phyloP scores from a whole-genome alignment of 2,888 invertebrate species.

The Acheta domesticus region DNA sequence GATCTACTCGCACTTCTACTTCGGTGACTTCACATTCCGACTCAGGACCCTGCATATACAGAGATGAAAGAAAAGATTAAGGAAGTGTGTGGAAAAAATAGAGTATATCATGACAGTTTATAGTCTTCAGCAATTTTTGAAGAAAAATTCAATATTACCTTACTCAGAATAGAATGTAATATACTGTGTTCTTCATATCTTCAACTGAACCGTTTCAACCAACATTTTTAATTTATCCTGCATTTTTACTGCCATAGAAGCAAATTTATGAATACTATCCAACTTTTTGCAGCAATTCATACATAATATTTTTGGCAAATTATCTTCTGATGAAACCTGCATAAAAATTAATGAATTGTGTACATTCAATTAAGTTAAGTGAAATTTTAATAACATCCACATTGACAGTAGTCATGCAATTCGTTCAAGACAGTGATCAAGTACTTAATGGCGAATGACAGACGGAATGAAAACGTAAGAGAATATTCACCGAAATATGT shows the following conservation, averaged over 20 bases:
- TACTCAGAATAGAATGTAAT: slow-evolving; percentile 55
- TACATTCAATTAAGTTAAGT: not conserved
- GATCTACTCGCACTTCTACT: slow-evolving; percentile 67
- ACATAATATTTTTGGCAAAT: slow-evolving; percentile 66
- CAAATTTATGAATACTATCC: slow-evolving; percentile 64
- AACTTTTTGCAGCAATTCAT: slow-evolving; percentile 61
- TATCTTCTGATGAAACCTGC: slow-evolving; percentile 64
- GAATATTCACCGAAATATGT: slow-evolving; percentile 58
- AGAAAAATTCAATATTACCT: slow-evolving; percentile 44
- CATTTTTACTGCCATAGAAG: slow-evolving; percentile 60
- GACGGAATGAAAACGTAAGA: slow-evolving; percentile 28
- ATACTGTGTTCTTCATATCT: slow-evolving; percentile 50
- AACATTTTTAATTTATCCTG: slow-evolving; percentile 55
- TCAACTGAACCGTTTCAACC: slow-evolving; percentile 39
- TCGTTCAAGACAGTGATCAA: slow-evolving; percentile 4
- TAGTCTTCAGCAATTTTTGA: not conserved
- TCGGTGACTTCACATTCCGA: slow-evolving; percentile 50
- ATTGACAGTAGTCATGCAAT: not conserved
- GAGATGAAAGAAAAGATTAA: not conserved
- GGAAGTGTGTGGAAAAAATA: not conserved
- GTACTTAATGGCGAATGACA: slow-evolving; percentile 36
- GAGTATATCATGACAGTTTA: not conserved
- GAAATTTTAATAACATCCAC: not conserved
- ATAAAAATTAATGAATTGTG: slow-evolving; percentile 37
- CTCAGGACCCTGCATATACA: slow-evolving; percentile 36